Conservation (phyloP, 2,888 invertebrate genomes). For the Drosophila trichaetosa region DNA sequence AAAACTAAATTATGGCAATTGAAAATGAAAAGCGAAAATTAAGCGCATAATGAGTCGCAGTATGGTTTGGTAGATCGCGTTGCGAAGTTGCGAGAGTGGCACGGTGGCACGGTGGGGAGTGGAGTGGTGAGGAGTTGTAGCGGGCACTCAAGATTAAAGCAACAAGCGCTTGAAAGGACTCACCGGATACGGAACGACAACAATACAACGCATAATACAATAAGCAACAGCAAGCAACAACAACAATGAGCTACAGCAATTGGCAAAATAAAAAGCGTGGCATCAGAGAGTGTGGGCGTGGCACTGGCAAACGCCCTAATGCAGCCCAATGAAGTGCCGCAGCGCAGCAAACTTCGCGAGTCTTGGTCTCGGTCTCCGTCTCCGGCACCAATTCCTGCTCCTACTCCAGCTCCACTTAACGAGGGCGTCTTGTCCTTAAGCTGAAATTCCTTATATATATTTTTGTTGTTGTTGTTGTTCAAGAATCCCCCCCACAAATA, state of each 20-base stretch:
- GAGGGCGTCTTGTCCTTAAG: conserved; percentile 44
- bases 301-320: conserved; percentile 28
- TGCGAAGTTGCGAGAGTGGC: neutral
- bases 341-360: conserved; percentile 16
- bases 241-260: neutral
- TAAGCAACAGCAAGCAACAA: conserved; percentile 48
- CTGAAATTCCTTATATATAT: neutral
- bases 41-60: conserved; percentile 74
- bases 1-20: conserved; percentile 82
- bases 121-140: neutral
- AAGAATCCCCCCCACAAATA: neutral
- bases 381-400: neutral
- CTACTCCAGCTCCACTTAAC: conserved; percentile 41
- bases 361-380: neutral
- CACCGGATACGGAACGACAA: conserved; percentile 35
- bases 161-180: conserved; percentile 58
- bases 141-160: conserved; percentile 65
- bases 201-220: conserved; percentile 69
- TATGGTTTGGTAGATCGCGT: conserved; percentile 1
- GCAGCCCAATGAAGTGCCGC: conserved; percentile 42
- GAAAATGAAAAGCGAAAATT: conserved; percentile 83
- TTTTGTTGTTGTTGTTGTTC: neutral
- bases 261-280: conserved; percentile 2
- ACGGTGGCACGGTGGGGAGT: neutral
- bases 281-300: conserved; percentile 36